Evolutionary conservation across 1,140 invertebrate genomes (phyloP).

Genomic region (Nasonia giraulti): DNA sequence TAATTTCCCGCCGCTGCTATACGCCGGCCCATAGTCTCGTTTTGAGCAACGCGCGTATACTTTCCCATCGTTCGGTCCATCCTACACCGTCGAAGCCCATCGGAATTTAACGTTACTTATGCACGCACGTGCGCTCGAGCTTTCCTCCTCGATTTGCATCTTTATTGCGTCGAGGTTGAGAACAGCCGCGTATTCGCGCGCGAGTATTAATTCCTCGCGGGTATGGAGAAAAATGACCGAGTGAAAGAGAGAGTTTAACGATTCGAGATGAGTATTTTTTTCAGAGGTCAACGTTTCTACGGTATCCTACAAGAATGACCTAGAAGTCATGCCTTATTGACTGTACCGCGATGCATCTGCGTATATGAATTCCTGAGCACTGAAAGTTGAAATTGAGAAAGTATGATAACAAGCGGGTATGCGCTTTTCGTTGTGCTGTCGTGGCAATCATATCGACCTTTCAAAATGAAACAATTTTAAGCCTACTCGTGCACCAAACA

Average conservation of each 20-base stretch:
- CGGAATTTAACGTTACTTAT: background rate
- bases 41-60: background rate
- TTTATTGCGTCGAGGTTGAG: constrained; percentile 33
- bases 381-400: too few relatives aligned
- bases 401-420: too few relatives aligned
- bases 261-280: constrained; percentile 14
- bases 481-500: too few relatives aligned
- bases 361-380: too few relatives aligned
- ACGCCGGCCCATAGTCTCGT: background rate
- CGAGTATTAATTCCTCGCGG: constrained; percentile 11
- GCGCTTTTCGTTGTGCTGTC: too few relatives aligned
- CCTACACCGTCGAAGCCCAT: background rate
- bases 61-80: constrained; percentile 5
- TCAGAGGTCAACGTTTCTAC: background rate
- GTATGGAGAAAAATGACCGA: background rate
- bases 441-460: too few relatives aligned
- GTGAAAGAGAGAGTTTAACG: constrained; percentile 23
- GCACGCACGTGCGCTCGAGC: background rate
- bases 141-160: constrained; percentile 45
- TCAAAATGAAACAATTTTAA: too few relatives aligned
- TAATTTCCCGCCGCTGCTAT: too few relatives aligned
- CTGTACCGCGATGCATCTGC: too few relatives aligned
- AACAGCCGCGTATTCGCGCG: background rate
- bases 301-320: background rate
- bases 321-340: too few relatives aligned